These are phyloP conservation scores for Acestrorhynchus altus DNA, from an alignment of 2,797 vertebrate genomes.

Conservation along the genomic window DNA sequence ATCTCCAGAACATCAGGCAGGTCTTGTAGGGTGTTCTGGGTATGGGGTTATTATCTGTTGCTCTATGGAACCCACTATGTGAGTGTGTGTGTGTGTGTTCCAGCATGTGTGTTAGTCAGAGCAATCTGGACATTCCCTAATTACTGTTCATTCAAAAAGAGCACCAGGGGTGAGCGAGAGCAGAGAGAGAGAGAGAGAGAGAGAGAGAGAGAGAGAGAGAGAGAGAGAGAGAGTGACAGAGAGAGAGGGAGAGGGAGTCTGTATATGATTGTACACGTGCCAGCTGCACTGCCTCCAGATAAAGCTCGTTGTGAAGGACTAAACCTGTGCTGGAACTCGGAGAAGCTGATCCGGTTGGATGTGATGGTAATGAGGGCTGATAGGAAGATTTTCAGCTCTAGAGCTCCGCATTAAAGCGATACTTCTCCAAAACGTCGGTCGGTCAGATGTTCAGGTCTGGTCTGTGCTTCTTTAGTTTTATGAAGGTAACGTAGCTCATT, in stretches of 20 bases:
- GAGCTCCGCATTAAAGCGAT: background rate
- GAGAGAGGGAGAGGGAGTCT: slow-evolving; percentile 1
- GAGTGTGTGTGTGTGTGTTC: slow-evolving; percentile 54
- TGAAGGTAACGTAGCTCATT: background rate
- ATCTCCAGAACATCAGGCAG: too few relatives aligned
- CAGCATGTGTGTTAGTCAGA: slow-evolving; percentile 58
- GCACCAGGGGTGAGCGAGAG: slow-evolving; percentile 65
- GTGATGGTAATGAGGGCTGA: background rate
- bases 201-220: too few relatives aligned
- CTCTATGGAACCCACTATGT: slow-evolving; percentile 16
- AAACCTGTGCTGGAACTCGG: slow-evolving; percentile 55
- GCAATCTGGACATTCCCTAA: slow-evolving; percentile 72
- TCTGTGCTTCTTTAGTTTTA: background rate
- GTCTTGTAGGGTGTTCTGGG: too few relatives aligned
- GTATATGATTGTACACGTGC: slow-evolving; percentile 54
- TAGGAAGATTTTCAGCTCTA: background rate
- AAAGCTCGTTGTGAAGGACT: slow-evolving; percentile 61
- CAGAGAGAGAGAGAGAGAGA: slow-evolving; percentile 9
- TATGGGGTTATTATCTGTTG: background rate
- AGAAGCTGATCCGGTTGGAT: slow-evolving; percentile 33
- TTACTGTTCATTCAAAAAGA: slow-evolving; percentile 73
- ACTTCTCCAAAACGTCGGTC: background rate
- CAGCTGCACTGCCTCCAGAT: slow-evolving; percentile 69
- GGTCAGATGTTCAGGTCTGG: too few relatives aligned
- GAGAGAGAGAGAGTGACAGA: slow-evolving; percentile 51